These are phyloP conservation scores for rat (Rattus norvegicus) DNA, from an alignment of 2,113 vertebrate species.

Conservation along the genomic window GRCr8 NC_086026.1:35628501-35629000, in stretches of 20 bases:
- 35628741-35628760: background rate
- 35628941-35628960: conserved; percentile 27
- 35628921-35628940: conserved; percentile 28
- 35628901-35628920: conserved; percentile 55
- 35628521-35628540: fast-evolving
- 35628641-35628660: conserved; percentile 54
- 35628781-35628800: background rate
- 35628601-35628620: background rate
- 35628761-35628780: background rate
- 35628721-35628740: background rate
- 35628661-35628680: conserved; percentile 25
- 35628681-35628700: background rate
- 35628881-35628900: conserved; percentile 57
- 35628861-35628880: conserved; percentile 31
- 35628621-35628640: background rate
- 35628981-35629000: background rate
- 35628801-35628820: background rate
- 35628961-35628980: background rate
- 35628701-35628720: conserved; percentile 9
- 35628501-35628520: background rate
- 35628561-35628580: background rate
- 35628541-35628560: background rate
- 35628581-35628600: background rate
- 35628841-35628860: conserved; percentile 34
- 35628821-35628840: conserved; percentile 49